Evolutionary conservation across 2,888 invertebrate species (phyloP).

Genomic region (Osmoderma eremita): DNA sequence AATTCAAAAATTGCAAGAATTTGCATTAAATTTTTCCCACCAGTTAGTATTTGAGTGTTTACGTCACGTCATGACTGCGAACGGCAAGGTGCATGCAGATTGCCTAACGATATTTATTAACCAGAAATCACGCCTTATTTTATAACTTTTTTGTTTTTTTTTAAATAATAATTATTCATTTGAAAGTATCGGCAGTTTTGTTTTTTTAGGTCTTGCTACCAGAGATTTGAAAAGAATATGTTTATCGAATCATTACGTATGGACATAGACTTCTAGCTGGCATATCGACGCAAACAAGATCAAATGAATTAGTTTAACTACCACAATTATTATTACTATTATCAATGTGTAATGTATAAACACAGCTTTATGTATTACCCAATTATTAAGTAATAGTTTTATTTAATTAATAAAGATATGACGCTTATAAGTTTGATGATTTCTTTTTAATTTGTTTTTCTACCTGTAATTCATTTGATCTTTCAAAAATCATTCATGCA

Average conservation of each 20-base stretch:
- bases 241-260: slow-evolving; percentile 32
- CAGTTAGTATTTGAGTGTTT: too few species aligned
- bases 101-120: too few species aligned
- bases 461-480: slow-evolving; percentile 36
- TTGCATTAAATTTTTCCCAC: too few species aligned
- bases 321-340: slow-evolving; percentile 3
- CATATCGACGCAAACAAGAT: slow-evolving; percentile 29
- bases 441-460: slow-evolving; percentile 5
- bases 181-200: background rate
- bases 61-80: too few species aligned
- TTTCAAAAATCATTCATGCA: slow-evolving; percentile 3
- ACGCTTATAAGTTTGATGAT: background rate
- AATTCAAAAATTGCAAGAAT: too few species aligned
- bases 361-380: background rate
- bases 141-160: too few species aligned
- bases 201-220: slow-evolving; percentile 37
- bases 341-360: background rate
- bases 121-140: too few species aligned
- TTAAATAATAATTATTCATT: too few species aligned
- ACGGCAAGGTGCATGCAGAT: too few species aligned
- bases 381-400: background rate
- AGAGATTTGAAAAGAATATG: slow-evolving; percentile 10
- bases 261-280: slow-evolving; percentile 32
- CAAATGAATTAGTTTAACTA: slow-evolving; percentile 38
- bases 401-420: slow-evolving; percentile 22